Percentiles rank a stretch among this genome's conserved stretches.
Evolutionary conservation across 1,140 invertebrate genomes (phyloP).

Genomic region (Helicoverpa armigera): DNA sequence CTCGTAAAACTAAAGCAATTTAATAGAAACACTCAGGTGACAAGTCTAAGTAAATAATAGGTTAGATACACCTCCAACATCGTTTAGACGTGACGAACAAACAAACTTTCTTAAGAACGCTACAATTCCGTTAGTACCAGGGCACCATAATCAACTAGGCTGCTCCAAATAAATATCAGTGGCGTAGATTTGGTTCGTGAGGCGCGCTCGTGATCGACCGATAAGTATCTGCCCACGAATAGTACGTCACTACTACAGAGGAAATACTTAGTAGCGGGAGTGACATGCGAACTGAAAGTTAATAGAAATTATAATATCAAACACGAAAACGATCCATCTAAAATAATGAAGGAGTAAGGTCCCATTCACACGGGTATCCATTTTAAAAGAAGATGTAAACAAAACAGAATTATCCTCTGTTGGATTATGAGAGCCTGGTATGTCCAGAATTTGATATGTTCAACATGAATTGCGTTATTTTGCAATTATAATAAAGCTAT

Average conservation of each 20-base stretch:
- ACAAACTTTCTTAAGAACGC: constrained; percentile 16
- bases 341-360: background rate
- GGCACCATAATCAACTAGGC: constrained; percentile 38
- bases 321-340: background rate
- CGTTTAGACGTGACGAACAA: background rate
- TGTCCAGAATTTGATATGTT: too few species aligned
- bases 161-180: constrained; percentile 49
- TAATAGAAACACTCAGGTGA: too few species aligned
- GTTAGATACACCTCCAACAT: background rate
- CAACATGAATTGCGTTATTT: too few species aligned
- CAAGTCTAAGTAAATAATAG: background rate
- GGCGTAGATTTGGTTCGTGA: constrained; percentile 46
- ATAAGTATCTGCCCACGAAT: constrained; percentile 46
- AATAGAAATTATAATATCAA: constrained; percentile 29
- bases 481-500: too few species aligned
- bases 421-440: too few species aligned
- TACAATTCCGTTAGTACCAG: constrained; percentile 36
- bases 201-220: constrained; percentile 47
- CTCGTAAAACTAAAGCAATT: too few species aligned
- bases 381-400: background rate
- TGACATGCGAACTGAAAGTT: constrained; percentile 40
- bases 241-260: constrained; percentile 31
- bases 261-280: constrained; percentile 27
- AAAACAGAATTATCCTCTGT: too few species aligned
- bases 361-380: background rate